Evolutionary conservation across 2,113 vertebrate species (phyloP).

Genomic region (Morphnarchus princeps): DNA sequence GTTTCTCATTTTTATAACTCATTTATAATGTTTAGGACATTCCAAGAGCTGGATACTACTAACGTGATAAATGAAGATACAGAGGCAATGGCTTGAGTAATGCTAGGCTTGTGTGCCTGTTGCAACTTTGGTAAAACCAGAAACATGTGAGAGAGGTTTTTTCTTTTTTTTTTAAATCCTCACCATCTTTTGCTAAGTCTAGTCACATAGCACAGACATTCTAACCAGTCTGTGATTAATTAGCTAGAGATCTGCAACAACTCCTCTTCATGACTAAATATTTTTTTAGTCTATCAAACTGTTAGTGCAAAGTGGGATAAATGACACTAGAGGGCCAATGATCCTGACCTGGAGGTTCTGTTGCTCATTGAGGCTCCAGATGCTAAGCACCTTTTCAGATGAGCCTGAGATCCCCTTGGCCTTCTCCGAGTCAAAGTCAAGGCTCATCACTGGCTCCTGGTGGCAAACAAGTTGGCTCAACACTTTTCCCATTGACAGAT

Average conservation of each 20-base stretch:
- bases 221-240: slow-evolving; percentile 79
- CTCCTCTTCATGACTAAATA: slow-evolving; percentile 80
- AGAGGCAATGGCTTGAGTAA: slow-evolving; percentile 49
- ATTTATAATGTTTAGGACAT: slow-evolving; percentile 58
- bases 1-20: slow-evolving; percentile 55
- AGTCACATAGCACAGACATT: slow-evolving; percentile 41
- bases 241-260: slow-evolving; percentile 70
- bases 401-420: slow-evolving; percentile 88
- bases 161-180: neutral
- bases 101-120: slow-evolving; percentile 58
- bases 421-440: slow-evolving; percentile 85
- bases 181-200: slow-evolving; percentile 56
- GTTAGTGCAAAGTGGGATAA: slow-evolving; percentile 76
- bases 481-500: slow-evolving; percentile 76
- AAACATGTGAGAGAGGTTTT: slow-evolving; percentile 56
- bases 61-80: slow-evolving; percentile 56
- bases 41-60: neutral
- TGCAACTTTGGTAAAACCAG: slow-evolving; percentile 66
- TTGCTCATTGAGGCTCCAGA: slow-evolving; percentile 87
- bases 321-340: slow-evolving; percentile 52
- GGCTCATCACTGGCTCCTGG: slow-evolving; percentile 89
- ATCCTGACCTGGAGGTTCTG: slow-evolving; percentile 90
- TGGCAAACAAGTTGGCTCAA: slow-evolving; percentile 81
- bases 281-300: slow-evolving; percentile 81
- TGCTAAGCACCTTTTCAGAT: slow-evolving; percentile 83